Evolutionary conservation across 23 tunicate species (phyloP).

Genomic region (Diplosoma virens): DNA sequence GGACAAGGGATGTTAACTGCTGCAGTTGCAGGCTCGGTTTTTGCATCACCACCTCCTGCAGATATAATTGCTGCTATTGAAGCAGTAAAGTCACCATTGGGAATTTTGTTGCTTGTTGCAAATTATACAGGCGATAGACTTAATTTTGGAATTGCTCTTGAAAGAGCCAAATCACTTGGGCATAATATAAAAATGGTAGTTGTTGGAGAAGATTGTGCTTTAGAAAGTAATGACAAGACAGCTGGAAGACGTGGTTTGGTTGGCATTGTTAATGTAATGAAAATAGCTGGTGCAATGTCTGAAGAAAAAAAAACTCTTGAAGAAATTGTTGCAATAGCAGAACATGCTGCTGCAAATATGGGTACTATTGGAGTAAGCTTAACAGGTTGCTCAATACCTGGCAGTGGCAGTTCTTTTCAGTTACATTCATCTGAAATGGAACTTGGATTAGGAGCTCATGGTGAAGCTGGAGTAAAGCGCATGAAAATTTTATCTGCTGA

Average conservation of each 20-base stretch:
- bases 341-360: constrained; percentile 56
- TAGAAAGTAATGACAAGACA: constrained; percentile 76
- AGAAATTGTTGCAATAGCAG: constrained; percentile 36
- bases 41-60: constrained; percentile 93
- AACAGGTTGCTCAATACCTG: constrained; percentile 95
- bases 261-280: constrained; percentile 79
- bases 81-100: constrained; percentile 56
- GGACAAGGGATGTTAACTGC: constrained; percentile 98
- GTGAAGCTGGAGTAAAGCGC: constrained; percentile 94
- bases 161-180: constrained; percentile 76
- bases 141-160: constrained; percentile 95
- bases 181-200: constrained; percentile 63
- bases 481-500: constrained; percentile 68
- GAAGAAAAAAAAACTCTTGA: constrained; percentile 58
- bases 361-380: constrained; percentile 98
- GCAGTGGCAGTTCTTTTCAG: constrained; percentile 78
- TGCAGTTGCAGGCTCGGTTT: constrained; percentile 96
- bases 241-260: constrained; percentile 88
- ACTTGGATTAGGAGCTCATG: constrained; percentile 98
- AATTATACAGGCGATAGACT: constrained; percentile 98
- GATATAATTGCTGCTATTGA: constrained; percentile 90
- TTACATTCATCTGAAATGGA: constrained; percentile 80
- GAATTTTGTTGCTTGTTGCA: constrained; percentile 78
- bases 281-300: constrained; percentile 87
- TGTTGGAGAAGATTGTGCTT: constrained; percentile 95